Base-by-base conservation (phyloP, 2,888 invertebrate species). In the Formica aserva region DNA sequence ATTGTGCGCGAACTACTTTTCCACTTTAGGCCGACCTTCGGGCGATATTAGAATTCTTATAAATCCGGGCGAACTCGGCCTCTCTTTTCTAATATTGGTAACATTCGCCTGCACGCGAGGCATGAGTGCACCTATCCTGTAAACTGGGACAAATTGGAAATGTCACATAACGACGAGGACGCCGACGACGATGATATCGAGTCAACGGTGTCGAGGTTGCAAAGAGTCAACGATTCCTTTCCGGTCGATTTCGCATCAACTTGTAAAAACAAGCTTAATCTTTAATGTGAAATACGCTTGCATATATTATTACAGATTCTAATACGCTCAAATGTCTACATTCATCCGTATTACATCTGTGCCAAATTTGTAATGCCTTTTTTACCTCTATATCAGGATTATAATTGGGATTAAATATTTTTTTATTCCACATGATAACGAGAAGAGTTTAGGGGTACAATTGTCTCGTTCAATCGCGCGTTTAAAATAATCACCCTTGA, bases 21-120 rank as follows among this genome's bases (percentile, higher is more conserved):
- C 85, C 75, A 67, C 85, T 86, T 87, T 85, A 81, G 82, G 78
- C 18, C 76, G 88, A 90, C 88, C 90, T 89, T 89, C 86, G 78
- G 8, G 74, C 83, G 82, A 78, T 86, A 84, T 88, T 87, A 87
- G 86, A 86, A 89, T 85, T 85, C 85, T 77, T 84, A 76, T 76
- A 82, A 89, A 83, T 87, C 83, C 74, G 80, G 81, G 45, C 74
- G 32, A 75, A 83, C 85, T 65, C 89, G 87, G 81, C 78, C 76
- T 85, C 85, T 76, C 76, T 85, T 83, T 82, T 85, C 85, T 82
- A 82, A 80, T 84, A 88, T 86, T 78, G 63, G 66, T 71, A 55
- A 72, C 71, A 63, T 76, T 76, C 71, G 63, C 78, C 76, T 78
- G 78, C 88, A 82, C 85, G 81, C 82, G 60, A 80, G 72, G 78